Evolutionary conservation across 2,888 invertebrate genomes (phyloP), one percentile per base, ranked within the genome.

Genomic region (Gasteruption jaculator): DNA sequence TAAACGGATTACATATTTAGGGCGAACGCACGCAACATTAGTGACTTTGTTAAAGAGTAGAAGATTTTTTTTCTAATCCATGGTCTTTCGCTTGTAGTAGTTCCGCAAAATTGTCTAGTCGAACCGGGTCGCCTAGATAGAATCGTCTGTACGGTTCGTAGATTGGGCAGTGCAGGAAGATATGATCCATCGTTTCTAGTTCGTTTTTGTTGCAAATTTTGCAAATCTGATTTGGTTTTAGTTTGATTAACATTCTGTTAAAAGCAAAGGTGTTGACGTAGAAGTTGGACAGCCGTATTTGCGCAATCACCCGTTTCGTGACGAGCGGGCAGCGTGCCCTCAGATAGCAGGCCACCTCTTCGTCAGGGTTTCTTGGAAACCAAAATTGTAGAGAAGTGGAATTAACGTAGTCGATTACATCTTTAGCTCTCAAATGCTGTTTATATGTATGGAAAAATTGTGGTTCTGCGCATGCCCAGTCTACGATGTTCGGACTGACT

Each of bases 141-240:
- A 20, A 35, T 35, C 24, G 35, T 14, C 35, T 36, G 11, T 36
- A 36, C 18, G 36, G 26, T 1, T 36, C 24, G 10, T 32, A 38
- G 20, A 38, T 38, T 22, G 32, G 22, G 11, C 38, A 15, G 32
- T 4, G n/a, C n/a, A 38, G 7, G 14, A 38, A 32, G 10, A 32
- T 32, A 8, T 38, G 32, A 11, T 32, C 22, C 32, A 38, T 21
- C n/a, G 38, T 30, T 38, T 38, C 22, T 12, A 10, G 0, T 12
- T 38, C 32, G 4, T 15, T 22, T 14, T 5, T 21, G 6, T 31
- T 38, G 6, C 32, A 30, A 11, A 38, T 21, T 30, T n/a, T 19
- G 6, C 32, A 32, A 12, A 1, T 16, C 22, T 32, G 22, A 14
- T 7, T 31, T 3, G 22, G 31, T 3, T 32, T 24, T 10, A 36